Base-by-base conservation (phyloP, 2,113 vertebrate species). In the Pedionomus torquatus region DNA sequence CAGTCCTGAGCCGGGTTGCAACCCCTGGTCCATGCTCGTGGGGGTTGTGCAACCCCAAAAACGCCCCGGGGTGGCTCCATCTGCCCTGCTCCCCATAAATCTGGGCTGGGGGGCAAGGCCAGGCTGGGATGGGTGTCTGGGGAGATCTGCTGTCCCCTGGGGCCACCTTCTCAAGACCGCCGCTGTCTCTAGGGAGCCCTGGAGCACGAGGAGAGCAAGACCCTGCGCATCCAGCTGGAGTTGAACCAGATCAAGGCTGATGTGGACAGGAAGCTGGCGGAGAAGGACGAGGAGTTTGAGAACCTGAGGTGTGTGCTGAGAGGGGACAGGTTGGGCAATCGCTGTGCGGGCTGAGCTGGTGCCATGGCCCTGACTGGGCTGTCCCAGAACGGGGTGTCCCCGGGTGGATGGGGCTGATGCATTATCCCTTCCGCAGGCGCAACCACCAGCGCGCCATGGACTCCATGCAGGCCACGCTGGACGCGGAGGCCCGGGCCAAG, bases 131-230 rank as follows among this genome's bases (percentile, higher is more conserved):
- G 77, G 23, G 35, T 25, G 66, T 25, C 51, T 5, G 19, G 35
- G 30, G 19, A n/a, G 18, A 7, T 2, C 52, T 10, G 16, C 30
- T 17, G 17, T 54, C 52, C 26, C 46, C 3, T 1, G 10, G 23
- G 18, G 13, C 28, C 54, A 24, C 49, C 25, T 68, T 70, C 30
- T 51, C 41, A 84, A 1, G 31, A 46, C 28, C 44, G 61, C 26
- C 2, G 2, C 51, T 90, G 14, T 87, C 82, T 58, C 51, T 93
- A 99, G 99, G 99, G 99, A 19, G 98, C 99, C 52, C 97, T 99
- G 95, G 99, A 99, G 89, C 98, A 99, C 0, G 99, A 99, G 92
- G 99, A 99, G 97, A 99, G 99, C 92, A 99, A 99, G 97, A 99
- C 98, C 1, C 97, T 99, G 60, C 97, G 99, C 65, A 99, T 99